Evolutionary conservation across 2,113 vertebrate genomes (phyloP), one percentile per base, ranked within the genome.

Genomic region (Melanerpes aurifrons): DNA sequence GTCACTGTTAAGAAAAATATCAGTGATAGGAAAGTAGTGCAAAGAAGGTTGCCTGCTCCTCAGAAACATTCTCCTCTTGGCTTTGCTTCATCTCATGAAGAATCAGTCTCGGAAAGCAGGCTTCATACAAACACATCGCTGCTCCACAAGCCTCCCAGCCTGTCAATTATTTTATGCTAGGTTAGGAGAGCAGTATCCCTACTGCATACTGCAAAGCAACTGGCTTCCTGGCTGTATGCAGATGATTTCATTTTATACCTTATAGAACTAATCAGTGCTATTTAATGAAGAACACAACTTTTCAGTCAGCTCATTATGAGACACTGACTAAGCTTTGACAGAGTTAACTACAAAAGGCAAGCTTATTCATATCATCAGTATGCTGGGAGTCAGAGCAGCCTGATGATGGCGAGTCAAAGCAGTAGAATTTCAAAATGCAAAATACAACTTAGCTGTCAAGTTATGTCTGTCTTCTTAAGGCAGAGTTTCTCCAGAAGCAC

Each of bases 401-500:
- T 75, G 47, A 74, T 66, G 10, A 59, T 8, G 29, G 74, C 76
- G 78, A 77, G 26, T 29, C 66, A 69, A 85, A 91, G 80, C 64
- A 82, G 79, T 67, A 72, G 69, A 50, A 48, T 53, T 92, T 59
- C 53, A 89, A 70, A 91, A 77, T 1, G 1, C 83, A 59, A 67
- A 22, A 93, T 86, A 66, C 3, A 13, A 76, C 40, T 72, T 43
- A 83, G 78, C 25, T 47, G 79, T 81, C 50, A 89, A 77, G 73
- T 70, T 78, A 70, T 25, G 31, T 22, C 71, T 43, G 9, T 8
- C 11, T 20, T 77, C 53, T 53, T 66, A 7, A 79, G 92, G 88
- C 21, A 31, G 62, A 58, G 72, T 21, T 94, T 87, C 81, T 78
- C 84, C 82, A 87, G 74, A 92, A 79, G 58, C 77, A 80, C 91